Evolutionary conservation across 2,797 vertebrate genomes (phyloP), one percentile per base, ranked within the genome.

Genomic region (Cottoperca gobio): DNA sequence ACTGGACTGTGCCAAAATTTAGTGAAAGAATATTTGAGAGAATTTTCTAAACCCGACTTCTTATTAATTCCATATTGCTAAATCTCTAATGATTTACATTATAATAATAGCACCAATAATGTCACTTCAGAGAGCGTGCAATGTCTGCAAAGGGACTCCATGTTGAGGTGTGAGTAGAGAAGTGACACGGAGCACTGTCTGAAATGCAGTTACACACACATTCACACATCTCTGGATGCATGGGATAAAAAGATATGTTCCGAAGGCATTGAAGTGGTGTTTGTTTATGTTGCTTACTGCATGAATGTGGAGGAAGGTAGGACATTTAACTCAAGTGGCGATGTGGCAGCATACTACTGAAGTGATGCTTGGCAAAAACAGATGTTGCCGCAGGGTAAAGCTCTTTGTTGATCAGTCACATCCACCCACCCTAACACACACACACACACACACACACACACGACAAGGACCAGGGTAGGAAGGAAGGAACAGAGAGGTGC

Each of bases 361-460:
- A 93, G 91, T 84, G 78, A 90, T 88, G 84, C 90, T 93, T 92
- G 93, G 93, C 91, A 95, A 91, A 92, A 95, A 90, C 96, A 97
- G 96, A 97, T 95, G 96, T 95, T 91, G 95, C 95, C 86, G 87
- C 75, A 81, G 94, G 96, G 95, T 91, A 94, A 92, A 91, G 81
- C 94, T 93, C 91, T 93, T 83, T 92, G 86, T 85, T 68, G 90
- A 95, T 95, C 95, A 86, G 81, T 79, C 23, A 71, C 69, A 76
- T 76, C 74, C 85, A 79, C 79, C 82, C 81, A 81, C 65, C 66
- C 42, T 71, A 58, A 39, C 23, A 37, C 14, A 19, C 59, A 46
- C 60, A 48, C 35, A 40, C 17, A 14, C 65, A 43, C 66, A 60
- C 37, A 53, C 23, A 42, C 37, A 73, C 60, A 54, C 48, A 70